Conservation (phyloP, 2,888 invertebrate genomes). For the Erynnis tages region DNA sequence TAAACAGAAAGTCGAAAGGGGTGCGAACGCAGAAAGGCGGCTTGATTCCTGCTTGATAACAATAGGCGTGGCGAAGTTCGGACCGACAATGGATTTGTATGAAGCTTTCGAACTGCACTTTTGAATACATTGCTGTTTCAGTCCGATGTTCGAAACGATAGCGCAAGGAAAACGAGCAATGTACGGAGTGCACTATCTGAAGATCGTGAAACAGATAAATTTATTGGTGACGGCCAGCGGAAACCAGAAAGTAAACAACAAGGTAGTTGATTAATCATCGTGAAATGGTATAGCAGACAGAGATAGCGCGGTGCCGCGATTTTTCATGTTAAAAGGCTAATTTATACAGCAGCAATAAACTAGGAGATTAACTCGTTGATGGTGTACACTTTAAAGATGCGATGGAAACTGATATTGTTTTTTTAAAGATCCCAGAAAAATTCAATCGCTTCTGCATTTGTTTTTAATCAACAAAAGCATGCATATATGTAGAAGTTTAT, state of each 20-base stretch:
- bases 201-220: not conserved
- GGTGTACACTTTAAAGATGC: slow-evolving; percentile 11
- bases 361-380: slow-evolving; percentile 22
- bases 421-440: too few relatives aligned
- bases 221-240: slow-evolving; percentile 34
- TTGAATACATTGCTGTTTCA: slow-evolving; percentile 17
- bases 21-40: slow-evolving; percentile 61
- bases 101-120: not conserved
- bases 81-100: slow-evolving; percentile 18
- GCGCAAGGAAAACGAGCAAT: slow-evolving; percentile 25
- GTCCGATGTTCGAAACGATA: too few relatives aligned
- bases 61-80: slow-evolving; percentile 46
- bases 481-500: too few relatives aligned
- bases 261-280: slow-evolving; percentile 65
- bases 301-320: slow-evolving; percentile 48
- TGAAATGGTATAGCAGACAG: slow-evolving; percentile 49
- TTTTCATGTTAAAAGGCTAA: slow-evolving; percentile 48
- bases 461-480: too few relatives aligned
- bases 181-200: slow-evolving; percentile 10
- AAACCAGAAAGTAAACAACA: slow-evolving; percentile 60
- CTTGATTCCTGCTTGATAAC: slow-evolving; percentile 68
- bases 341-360: slow-evolving; percentile 41
- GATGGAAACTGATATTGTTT: too few relatives aligned
- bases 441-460: too few relatives aligned
- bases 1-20: slow-evolving; percentile 46